These are phyloP conservation scores for Zosterops pallidus DNA, from an alignment of 2,113 vertebrate genomes.

Conservation along the genomic window DNA sequence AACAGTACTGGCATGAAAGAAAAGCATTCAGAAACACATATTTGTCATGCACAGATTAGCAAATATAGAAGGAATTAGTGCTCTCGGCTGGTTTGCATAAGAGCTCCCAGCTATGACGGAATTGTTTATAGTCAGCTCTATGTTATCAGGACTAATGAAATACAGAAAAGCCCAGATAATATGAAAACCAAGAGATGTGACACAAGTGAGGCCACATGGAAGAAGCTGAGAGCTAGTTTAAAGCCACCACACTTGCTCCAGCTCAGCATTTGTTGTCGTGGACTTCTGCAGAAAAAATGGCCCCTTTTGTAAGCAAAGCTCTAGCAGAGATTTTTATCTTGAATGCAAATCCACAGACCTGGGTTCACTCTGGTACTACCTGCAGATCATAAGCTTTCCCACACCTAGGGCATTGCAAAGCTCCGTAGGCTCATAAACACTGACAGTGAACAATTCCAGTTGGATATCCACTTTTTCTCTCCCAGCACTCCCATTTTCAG, in stretches of 20 bases:
- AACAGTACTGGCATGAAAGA: neutral
- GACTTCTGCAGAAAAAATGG: neutral
- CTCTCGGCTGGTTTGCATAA: constrained; percentile 17
- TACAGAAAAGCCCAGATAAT: neutral
- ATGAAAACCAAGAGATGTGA: neutral
- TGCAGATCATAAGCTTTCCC: neutral
- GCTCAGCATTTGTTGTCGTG: neutral
- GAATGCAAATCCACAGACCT: neutral
- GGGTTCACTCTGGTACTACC: neutral
- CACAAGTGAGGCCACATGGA: neutral
- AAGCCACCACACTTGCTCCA: neutral
- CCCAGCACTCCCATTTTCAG: neutral
- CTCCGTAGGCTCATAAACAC: neutral
- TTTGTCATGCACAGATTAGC: constrained; percentile 41
- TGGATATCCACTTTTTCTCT: neutral
- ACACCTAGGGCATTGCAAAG: neutral
- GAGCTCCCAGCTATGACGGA: neutral
- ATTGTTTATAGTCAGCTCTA: neutral
- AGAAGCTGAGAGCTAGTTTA: neutral
- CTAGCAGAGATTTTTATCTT: neutral
- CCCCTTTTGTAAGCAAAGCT: neutral
- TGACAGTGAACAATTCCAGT: neutral
- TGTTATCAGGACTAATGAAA: neutral
- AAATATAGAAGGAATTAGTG: constrained; percentile 38
- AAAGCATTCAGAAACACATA: neutral